Base-by-base conservation (phyloP, 2,797 vertebrate genomes). In the Podarcis siculus region DNA sequence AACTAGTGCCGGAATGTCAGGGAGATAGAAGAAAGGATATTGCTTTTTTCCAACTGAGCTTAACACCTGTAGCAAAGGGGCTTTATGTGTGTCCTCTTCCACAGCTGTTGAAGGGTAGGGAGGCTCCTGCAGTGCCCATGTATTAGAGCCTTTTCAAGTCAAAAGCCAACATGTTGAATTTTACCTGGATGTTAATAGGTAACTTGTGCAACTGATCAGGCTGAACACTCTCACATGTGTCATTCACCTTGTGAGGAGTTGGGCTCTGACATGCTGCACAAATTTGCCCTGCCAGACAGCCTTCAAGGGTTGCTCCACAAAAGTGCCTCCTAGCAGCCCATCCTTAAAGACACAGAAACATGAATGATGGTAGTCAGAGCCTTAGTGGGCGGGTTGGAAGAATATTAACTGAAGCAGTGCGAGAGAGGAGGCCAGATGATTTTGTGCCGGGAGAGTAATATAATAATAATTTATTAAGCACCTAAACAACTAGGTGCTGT, bases 401-500 rank as follows among this genome's bases (percentile, higher is more conserved):
- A 23, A 15, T 75, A 45, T 75, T 58, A 49, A 49, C 39, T 76
- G 55, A 27, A 81, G 58, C 58, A 55, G 9, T n/a, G 39, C n/a
- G 10, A 37, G 49, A 35, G n/a, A 73, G 35, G 77, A 64, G 42
- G 75, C 30, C 69, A 55, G 78, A 37, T 58, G 69, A 67, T 85
- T 81, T 75, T 81, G 76, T 85, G 69, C 15, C 2, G 30, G 37
- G 61, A 75, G 23, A 73, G 83, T 80, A 76, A 67, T 81, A 85
- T 27, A 83, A 64, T 71, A 89, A 89, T 75, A 85, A 80, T 85
- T 75, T 80, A 85, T 76, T 66, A 81, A 73, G 30, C 77, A 23
- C 83, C 71, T 37, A 64, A 84, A 84, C 67, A 79, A 78, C 35
- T 37, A 84, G 82, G 37, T 58, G 49, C 75, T 84, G 35, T n/a